Evolutionary conservation across 1,140 invertebrate genomes (phyloP).

Genomic region (Saxidomus purpurata): DNA sequence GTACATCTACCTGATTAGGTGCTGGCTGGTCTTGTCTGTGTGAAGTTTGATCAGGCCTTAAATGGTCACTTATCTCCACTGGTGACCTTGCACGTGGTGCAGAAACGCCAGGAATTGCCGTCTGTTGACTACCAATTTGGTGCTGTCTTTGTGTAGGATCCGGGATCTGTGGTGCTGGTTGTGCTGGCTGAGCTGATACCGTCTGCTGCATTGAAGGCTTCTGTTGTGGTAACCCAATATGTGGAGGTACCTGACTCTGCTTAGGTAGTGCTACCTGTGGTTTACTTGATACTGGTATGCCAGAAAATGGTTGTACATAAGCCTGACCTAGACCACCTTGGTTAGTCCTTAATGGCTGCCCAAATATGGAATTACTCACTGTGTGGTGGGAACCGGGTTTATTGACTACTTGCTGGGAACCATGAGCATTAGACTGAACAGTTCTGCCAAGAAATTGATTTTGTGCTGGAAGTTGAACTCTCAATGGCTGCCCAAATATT

Average conservation of each 20-base stretch:
- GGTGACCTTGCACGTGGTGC: not conserved
- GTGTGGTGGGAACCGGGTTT: not conserved
- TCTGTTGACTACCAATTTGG: not conserved
- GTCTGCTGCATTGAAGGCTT: not conserved
- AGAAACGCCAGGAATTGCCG: not conserved
- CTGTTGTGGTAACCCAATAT: not conserved
- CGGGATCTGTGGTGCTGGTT: too few species aligned
- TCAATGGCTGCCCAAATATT: slow-evolving; percentile 1
- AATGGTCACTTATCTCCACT: not conserved
- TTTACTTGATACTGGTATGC: not conserved
- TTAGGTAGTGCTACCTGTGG: not conserved
- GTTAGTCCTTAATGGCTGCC: not conserved
- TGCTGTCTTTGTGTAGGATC: not conserved
- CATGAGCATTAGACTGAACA: not conserved
- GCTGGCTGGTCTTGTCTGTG: not conserved
- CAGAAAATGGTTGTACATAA: not conserved
- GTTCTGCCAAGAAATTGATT: not conserved
- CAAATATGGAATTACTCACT: not conserved
- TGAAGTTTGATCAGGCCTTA: not conserved
- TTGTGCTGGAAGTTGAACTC: not conserved
- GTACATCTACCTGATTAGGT: not conserved
- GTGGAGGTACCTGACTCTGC: not conserved
- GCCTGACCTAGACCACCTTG: not conserved
- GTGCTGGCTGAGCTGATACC: not conserved
- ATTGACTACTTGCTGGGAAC: not conserved